phyloP scores from a whole-genome alignment of 1,140 invertebrate genomes.

The Melitaea cinxia region DNA sequence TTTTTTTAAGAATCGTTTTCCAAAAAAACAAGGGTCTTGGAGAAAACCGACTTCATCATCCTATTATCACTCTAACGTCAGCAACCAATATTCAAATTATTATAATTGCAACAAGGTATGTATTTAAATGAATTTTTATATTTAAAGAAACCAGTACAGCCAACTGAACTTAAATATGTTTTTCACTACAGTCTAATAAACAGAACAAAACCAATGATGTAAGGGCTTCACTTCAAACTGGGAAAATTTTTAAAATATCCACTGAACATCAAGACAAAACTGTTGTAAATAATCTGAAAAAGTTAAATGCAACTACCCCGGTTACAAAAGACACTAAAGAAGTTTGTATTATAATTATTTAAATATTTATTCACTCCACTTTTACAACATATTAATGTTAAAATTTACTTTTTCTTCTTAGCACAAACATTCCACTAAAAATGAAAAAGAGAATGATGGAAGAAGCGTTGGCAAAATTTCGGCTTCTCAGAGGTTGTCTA shows the following conservation, averaged over 20 bases:
- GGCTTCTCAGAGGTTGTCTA: constrained; percentile 70
- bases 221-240: constrained; percentile 44
- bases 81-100: constrained; percentile 67
- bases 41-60: constrained; percentile 58
- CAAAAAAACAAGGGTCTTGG: constrained; percentile 73
- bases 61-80: constrained; percentile 57
- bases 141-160: too few relatives aligned
- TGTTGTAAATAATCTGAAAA: constrained; percentile 26
- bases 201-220: constrained; percentile 61
- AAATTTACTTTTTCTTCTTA: constrained; percentile 30
- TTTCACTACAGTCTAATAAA: constrained; percentile 56
- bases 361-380: background rate
- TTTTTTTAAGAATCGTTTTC: constrained; percentile 67
- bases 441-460: constrained; percentile 58
- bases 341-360: constrained; percentile 27
- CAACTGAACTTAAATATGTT: too few relatives aligned
- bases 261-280: constrained; percentile 28
- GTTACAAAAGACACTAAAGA: constrained; percentile 26
- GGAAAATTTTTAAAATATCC: constrained; percentile 23
- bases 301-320: constrained; percentile 36
- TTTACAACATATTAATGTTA: constrained; percentile 5
- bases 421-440: constrained; percentile 63
- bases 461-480: constrained; percentile 58
- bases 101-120: constrained; percentile 49
- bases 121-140: background rate